These are phyloP conservation scores for Rhinopomastus cyanomelas DNA, from an alignment of 2,113 vertebrate species.

Conservation along the genomic window DNA sequence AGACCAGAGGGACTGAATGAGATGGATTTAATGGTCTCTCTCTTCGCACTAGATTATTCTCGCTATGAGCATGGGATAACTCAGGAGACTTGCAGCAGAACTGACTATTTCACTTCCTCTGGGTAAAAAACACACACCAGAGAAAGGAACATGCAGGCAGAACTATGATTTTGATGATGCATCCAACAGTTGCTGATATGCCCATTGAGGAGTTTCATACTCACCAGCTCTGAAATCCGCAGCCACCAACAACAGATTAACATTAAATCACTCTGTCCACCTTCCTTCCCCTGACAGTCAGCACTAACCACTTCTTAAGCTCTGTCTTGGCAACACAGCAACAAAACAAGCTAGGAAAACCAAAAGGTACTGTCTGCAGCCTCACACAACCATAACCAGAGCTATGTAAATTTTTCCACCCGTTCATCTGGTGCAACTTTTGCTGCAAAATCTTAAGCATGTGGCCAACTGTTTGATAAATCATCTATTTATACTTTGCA, in stretches of 20 bases:
- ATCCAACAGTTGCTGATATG: background rate
- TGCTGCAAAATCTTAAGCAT: background rate
- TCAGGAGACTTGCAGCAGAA: background rate
- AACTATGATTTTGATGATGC: background rate
- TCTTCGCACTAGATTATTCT: background rate
- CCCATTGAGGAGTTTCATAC: fast-evolving
- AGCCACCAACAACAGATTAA: background rate
- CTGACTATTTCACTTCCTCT: background rate
- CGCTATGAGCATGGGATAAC: background rate
- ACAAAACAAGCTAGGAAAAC: background rate
- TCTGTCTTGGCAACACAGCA: fast-evolving
- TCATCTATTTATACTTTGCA: background rate
- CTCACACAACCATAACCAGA: background rate
- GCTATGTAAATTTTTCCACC: background rate
- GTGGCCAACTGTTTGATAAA: background rate
- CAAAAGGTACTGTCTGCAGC: background rate
- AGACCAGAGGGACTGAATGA: background rate
- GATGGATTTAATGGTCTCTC: background rate
- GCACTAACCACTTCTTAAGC: background rate
- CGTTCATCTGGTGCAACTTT: background rate
- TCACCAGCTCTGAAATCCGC: background rate
- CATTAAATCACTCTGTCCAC: background rate
- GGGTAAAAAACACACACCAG: background rate
- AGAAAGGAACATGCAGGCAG: background rate
- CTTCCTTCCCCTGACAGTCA: background rate